phyloP scores from a whole-genome alignment of 2,888 invertebrate genomes.

The Dynastes maya region DNA sequence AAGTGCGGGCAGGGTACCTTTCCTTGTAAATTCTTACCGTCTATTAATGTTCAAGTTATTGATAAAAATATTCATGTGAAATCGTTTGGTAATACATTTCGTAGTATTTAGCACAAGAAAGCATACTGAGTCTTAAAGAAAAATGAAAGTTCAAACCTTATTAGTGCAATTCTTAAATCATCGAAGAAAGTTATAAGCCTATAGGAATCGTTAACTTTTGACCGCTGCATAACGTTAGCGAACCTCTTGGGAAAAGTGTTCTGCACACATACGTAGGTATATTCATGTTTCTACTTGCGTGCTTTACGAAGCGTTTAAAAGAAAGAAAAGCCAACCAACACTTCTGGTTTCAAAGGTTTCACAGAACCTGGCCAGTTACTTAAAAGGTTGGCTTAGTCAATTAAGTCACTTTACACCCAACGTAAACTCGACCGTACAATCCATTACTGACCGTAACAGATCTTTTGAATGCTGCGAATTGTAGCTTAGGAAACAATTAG shows the following conservation, averaged over 20 bases:
- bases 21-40: too few species aligned
- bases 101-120: too few species aligned
- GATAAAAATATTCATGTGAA: too few species aligned
- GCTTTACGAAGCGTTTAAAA: conserved; percentile 18
- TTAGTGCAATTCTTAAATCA: too few species aligned
- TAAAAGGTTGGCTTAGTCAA: not conserved
- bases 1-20: too few species aligned
- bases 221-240: not conserved
- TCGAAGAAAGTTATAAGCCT: too few species aligned
- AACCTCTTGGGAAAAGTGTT: not conserved
- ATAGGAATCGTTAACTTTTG: too few species aligned
- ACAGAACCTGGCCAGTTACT: not conserved
- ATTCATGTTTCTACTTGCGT: not conserved
- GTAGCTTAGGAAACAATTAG: too few species aligned
- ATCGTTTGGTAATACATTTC: too few species aligned
- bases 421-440: not conserved
- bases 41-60: too few species aligned
- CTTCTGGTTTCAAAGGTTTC: conserved; percentile 1
- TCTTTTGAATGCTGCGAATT: not conserved
- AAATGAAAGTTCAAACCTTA: too few species aligned
- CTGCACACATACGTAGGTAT: not conserved
- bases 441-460: not conserved
- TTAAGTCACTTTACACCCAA: conserved; percentile 11
- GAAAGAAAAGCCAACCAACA: conserved; percentile 9
- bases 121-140: too few species aligned